Percentiles rank a stretch among this genome's conserved stretches.
Conservation (phyloP, 2,113 vertebrate genomes). For the Camarhynchus parvulus region DNA sequence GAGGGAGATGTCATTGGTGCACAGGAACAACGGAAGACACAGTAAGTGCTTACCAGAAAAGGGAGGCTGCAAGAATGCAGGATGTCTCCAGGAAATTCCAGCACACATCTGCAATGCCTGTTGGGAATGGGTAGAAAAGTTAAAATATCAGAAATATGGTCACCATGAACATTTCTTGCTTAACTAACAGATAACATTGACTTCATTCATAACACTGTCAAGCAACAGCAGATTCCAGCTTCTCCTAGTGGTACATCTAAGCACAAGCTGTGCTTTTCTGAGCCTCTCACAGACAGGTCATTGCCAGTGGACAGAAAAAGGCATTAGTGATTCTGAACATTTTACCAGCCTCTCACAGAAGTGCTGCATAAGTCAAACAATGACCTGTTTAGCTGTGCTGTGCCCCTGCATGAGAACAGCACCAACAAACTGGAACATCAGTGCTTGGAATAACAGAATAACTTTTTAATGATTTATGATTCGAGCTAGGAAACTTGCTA, state of each 20-base stretch:
- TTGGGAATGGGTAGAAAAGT: background rate
- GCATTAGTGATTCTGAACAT: slow-evolving; percentile 31
- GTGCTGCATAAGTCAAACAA: slow-evolving; percentile 43
- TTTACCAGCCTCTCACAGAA: slow-evolving; percentile 34
- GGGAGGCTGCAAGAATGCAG: background rate
- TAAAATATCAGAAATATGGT: background rate
- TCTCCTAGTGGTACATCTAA: background rate
- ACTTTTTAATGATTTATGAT: slow-evolving; percentile 51
- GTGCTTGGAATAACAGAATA: slow-evolving; percentile 35
- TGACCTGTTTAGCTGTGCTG: slow-evolving; percentile 27
- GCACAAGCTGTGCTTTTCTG: background rate
- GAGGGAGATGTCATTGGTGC: background rate
- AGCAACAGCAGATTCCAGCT: background rate
- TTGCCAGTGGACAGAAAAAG: background rate
- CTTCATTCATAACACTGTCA: background rate
- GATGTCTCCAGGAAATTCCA: background rate
- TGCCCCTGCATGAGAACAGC: background rate
- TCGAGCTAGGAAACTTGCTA: background rate
- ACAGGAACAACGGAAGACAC: background rate
- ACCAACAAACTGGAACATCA: slow-evolving; percentile 30
- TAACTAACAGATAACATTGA: background rate
- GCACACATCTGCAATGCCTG: background rate
- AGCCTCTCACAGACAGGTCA: background rate
- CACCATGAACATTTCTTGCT: background rate
- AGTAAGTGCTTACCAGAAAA: background rate